Base-by-base conservation (phyloP, 2,797 vertebrate species). In the Euphonia xanthogaster region DNA sequence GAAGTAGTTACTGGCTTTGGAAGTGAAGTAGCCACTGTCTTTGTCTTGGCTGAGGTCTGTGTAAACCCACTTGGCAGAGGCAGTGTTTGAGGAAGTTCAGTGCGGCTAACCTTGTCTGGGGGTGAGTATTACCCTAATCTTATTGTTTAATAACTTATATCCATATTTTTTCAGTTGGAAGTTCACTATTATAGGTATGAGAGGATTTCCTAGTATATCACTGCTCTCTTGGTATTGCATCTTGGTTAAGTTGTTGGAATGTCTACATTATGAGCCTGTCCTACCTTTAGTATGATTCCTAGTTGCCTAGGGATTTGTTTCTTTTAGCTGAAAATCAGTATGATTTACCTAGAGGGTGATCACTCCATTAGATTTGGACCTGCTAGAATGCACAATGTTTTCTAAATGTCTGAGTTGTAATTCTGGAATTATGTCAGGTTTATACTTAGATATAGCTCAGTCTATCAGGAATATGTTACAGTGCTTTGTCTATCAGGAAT, bases 1-100 rank as follows among this genome's bases (percentile, higher is more conserved):
- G 12, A 8, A 13, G 23, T 24, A 8, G n/a, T 51, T 57, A 1
- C 4, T 65, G 48, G 22, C 2, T 1, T 51, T 85, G 35, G 30
- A 28, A 48, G 12, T 1, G 12, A 8, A 13, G 23, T 24, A 8
- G n/a, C 55, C 53, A 1, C 4, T 65, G 48, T 20, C 2, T 1
- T 51, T 68, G 2, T 5, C 27, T 17, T 45, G 40, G 28, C 4
- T 58, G 23, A 10, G 35, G 14, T 54, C 2, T 1, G 0, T 21
- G 33, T 9, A 1, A 53, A 14, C 1, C 4, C 0, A 0, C 40
- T 79, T 54, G 28, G 4, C 4, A 80, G 45, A 71, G 14, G 31
- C 2, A 19, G 9, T 1, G 6, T 71, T 50, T 68, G 42, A 51
- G 14, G 28, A 40, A 28, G 15, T 47, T 40, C 2, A 19, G 15